These are phyloP conservation scores for Anabas testudineus DNA, from an alignment of 2,797 vertebrate genomes.

Conservation along the genomic window DNA sequence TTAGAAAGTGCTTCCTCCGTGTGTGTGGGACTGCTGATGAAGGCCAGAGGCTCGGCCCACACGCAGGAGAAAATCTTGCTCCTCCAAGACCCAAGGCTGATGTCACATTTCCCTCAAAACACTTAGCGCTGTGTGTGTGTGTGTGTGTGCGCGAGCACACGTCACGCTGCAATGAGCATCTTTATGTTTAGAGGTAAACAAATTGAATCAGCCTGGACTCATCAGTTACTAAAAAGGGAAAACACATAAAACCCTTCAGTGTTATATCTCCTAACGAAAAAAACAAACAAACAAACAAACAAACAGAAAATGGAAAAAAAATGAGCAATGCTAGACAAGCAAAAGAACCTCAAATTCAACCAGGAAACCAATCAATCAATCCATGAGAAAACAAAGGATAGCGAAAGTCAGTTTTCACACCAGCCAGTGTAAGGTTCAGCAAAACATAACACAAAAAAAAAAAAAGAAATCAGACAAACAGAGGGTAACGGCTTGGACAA, in stretches of 20 bases:
- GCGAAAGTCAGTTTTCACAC: conserved; percentile 69
- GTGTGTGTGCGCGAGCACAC: no score
- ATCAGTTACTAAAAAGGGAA: conserved; percentile 61
- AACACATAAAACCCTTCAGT: conserved; percentile 80
- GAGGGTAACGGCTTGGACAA: conserved; percentile 48
- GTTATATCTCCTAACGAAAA: conserved; percentile 73
- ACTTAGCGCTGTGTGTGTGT: conserved; percentile 1
- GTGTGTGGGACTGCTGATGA: conserved; percentile 61
- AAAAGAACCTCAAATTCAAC: conserved; percentile 73
- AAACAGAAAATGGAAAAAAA: conserved; percentile 24
- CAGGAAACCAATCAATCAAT: conserved; percentile 71
- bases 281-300: conserved; percentile 8
- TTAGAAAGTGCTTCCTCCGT: conserved; percentile 75
- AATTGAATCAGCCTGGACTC: conserved; percentile 54
- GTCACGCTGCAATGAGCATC: conserved; percentile 6
- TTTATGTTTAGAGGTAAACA: conserved; percentile 45
- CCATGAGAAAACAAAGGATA: conserved; percentile 50
- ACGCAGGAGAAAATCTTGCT: conserved; percentile 68
- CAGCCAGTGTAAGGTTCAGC: conserved; percentile 69
- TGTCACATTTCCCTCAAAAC: conserved; percentile 36
- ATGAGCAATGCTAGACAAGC: conserved; percentile 71
- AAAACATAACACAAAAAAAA: conserved; percentile 56
- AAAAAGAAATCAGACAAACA: conserved; percentile 46
- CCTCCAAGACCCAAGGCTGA: conserved; percentile 65
- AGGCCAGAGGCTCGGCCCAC: conserved; percentile 60